Evolutionary conservation across 2,888 invertebrate genomes (phyloP), one percentile per base, ranked within the genome.

Genomic region (Keiferia lycopersicella): DNA sequence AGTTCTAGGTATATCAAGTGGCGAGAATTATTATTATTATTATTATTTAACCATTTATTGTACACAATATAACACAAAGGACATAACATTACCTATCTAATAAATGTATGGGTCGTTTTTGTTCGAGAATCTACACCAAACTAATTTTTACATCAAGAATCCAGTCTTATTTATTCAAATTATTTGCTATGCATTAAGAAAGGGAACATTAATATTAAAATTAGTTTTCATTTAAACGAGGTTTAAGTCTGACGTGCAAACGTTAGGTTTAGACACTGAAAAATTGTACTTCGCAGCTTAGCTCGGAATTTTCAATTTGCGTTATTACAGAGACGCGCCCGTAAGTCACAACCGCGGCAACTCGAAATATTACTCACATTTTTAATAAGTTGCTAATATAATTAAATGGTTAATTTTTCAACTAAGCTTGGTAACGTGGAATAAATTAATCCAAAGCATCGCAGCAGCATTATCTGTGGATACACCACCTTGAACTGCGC

Each of bases 141-240:
- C 8, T 34, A 34, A 8, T 10, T 30, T 30, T 30, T 4, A 30
- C 6, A 30, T 34, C 34, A 34, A 8, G 34, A 8, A 41, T 41
- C 3, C 41, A 14, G n/a, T 41, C 14, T 41, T 41, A 14, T 41
- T 14, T 61, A 45, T n/a, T 20, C 10, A 22, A 45, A 4, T 4
- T 26, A 58, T 58, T 11, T 62, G 67, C 61, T 57, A 63, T 53
- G 66, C 69, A 69, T 63, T 65, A 73, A 73, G 73, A 72, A 65
- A 69, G 71, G 71, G 70, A 70, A 76, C 78, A 80, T 85, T 82
- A 83, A 84, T 85, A 86, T 84, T 86, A 80, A 86, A 86, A 86
- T 86, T 85, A 86, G 84, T 85, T 85, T 83, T 81, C 82, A 86
- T 86, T 84, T 83, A 79, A 81, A 75, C 77, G 70, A 66, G 79